Percentiles rank a stretch among this genome's conserved stretches.
Evolutionary conservation across 2,797 vertebrate genomes (phyloP).

Genomic region (Sciurus vulgaris): DNA sequence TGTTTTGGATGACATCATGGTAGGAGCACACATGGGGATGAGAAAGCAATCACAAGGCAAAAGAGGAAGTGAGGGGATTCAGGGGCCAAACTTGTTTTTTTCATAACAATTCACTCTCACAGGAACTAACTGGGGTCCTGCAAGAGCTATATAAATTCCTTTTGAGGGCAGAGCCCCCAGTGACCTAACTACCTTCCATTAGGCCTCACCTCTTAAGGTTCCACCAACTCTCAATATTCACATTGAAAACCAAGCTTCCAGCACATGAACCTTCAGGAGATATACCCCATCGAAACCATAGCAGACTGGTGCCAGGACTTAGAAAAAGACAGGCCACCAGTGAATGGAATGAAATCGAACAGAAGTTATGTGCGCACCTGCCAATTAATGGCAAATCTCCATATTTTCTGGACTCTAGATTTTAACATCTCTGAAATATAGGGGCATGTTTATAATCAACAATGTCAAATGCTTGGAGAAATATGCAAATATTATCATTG

Average conservation of each 20-base stretch:
- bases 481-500: background rate
- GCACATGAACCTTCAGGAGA: background rate
- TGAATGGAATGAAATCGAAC: background rate
- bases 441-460: background rate
- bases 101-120: background rate
- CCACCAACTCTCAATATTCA: background rate
- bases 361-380: background rate
- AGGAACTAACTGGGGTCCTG: background rate
- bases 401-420: constrained; percentile 15
- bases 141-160: background rate
- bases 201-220: background rate
- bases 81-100: background rate
- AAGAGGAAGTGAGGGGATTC: background rate
- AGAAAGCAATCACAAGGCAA: background rate
- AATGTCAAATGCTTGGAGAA: background rate
- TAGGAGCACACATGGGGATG: background rate
- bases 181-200: background rate
- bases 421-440: background rate
- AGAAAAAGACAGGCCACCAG: background rate
- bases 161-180: background rate
- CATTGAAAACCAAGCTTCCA: background rate
- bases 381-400: background rate
- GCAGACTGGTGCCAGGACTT: background rate
- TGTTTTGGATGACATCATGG: background rate
- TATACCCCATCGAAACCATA: background rate